phyloP scores from a whole-genome alignment of 2,113 vertebrate species.

The Prietella phreatophila region DNA sequence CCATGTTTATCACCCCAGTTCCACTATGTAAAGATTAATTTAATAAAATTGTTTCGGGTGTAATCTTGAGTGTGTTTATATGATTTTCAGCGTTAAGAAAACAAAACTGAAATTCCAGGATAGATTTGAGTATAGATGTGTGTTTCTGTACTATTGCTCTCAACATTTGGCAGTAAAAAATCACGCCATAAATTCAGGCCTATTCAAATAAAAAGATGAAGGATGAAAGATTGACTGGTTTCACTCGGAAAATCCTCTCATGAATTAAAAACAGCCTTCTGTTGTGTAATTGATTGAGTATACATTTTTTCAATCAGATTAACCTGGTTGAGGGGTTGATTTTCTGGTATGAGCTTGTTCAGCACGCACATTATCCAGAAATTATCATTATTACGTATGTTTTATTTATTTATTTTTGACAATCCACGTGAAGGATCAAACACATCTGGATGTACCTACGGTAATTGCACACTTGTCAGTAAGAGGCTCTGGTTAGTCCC shows the following conservation, averaged over 20 bases:
- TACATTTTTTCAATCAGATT: slow-evolving; percentile 14
- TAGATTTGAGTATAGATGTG: not conserved
- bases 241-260: not conserved
- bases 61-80: not conserved
- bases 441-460: not conserved
- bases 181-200: not conserved
- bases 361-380: not conserved
- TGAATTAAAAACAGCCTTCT: slow-evolving; percentile 8
- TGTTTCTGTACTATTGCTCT: not conserved
- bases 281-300: not conserved
- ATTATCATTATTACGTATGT: not conserved
- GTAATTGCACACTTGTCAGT: not conserved
- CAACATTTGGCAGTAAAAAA: not conserved
- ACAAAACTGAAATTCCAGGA: not conserved
- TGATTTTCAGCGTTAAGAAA: not conserved
- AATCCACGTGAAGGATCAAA: not conserved
- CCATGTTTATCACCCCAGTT: not conserved
- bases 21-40: not conserved
- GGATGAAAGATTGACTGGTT: slow-evolving; percentile 15
- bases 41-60: not conserved
- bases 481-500: not conserved
- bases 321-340: not conserved
- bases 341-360: not conserved
- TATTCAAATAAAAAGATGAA: slow-evolving; percentile 3
- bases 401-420: not conserved